These are phyloP conservation scores for Aphelenchoides besseyi DNA, from an alignment of 1,140 invertebrate species.

Conservation along the genomic window DNA sequence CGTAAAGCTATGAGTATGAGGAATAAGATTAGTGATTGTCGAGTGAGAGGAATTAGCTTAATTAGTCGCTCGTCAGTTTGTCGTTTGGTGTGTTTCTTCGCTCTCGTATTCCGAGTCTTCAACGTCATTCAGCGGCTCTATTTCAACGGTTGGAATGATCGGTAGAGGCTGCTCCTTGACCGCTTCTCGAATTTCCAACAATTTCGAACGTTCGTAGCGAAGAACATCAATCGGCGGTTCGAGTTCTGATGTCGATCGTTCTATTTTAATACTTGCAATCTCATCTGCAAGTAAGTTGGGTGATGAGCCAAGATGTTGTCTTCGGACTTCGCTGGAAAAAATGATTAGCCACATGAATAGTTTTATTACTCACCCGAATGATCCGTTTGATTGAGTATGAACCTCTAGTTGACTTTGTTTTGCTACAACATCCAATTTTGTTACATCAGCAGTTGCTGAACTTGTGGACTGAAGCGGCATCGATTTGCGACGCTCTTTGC, in stretches of 20 bases:
- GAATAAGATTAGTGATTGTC: background rate
- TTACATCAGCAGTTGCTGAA: background rate
- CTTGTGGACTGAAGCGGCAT: constrained; percentile 41
- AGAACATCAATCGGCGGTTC: background rate
- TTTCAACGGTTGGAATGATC: background rate
- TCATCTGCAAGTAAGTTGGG: background rate
- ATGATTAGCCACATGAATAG: background rate
- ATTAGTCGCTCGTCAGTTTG: no score
- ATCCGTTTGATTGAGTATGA: background rate
- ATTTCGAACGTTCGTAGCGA: background rate
- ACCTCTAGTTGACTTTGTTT: constrained; percentile 2
- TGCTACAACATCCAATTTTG: background rate
- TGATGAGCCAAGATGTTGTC: background rate
- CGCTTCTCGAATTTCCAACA: background rate
- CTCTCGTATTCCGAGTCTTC: background rate
- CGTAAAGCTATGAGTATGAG: background rate
- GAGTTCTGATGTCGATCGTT: no score
- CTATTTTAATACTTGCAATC: no score
- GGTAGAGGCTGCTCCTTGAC: background rate
- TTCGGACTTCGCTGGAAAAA: background rate
- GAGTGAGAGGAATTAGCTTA: background rate
- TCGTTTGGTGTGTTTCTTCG: background rate
- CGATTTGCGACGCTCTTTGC: constrained; percentile 51
- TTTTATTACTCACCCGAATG: background rate
- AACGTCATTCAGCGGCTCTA: background rate